Evolutionary conservation across 2,888 invertebrate genomes (phyloP), one percentile per base, ranked within the genome.

Genomic region (Pseudoips prasinana): DNA sequence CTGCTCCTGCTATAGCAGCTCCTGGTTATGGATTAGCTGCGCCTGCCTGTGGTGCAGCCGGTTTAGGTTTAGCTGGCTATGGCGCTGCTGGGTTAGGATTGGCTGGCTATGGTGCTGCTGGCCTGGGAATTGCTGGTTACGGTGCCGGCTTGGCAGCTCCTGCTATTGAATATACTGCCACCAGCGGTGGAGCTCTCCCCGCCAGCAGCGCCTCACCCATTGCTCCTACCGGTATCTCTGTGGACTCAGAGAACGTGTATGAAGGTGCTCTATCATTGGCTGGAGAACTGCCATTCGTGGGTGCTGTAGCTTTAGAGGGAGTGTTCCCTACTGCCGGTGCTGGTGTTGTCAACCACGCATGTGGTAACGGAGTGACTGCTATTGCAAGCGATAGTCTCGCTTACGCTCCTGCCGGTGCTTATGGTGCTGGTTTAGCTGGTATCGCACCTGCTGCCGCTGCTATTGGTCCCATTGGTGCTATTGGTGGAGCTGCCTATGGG

Each of bases 231-330:
- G 61, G 60, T 7, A 28, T 73, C 7, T 44, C 57, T 10, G 56
- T 67, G 1, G 30, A 47, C 1, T 70, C 72, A 3, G 71, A 73
- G 34, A 67, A 67, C 37, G 53, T 11, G 6, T 64, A 60, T 23
- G 53, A 57, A 10, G 70, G 68, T 0, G n/a, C 32, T 7, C 25
- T 70, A 10, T 26, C 27, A 5, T 58, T 61, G 1, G 44, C 26
- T 20, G 70, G 70, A 10, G 54, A 60, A 36, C 46, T 69, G 44
- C 71, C 71, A 9, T 65, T 64, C 57, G 33, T 70, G 9, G 59
- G 64, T 17, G 45, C 64, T 29, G 61, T 57, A 7, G 58, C 24
- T 29, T 10, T 71, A 28, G 60, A 66, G 19, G 66, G 64, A n/a
- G 34, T 43, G 8, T 30, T 64, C 25, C 59, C 64, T 7, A 55